Evolutionary conservation across 2,888 invertebrate species (phyloP), one percentile per base, ranked within the genome.

Genomic region (Operophtera brumata): DNA sequence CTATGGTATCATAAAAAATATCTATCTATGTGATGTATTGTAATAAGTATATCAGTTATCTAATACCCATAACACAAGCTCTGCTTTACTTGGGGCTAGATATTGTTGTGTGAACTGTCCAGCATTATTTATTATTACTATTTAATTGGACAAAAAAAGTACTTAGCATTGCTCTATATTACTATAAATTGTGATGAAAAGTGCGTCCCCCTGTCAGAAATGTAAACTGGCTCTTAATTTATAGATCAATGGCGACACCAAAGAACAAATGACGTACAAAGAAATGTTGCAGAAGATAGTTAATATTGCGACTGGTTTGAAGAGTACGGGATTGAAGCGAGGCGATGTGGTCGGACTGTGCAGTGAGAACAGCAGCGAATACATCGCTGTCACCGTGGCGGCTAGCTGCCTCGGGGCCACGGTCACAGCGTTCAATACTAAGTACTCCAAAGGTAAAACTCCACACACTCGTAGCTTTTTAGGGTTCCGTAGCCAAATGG

Each of bases 361-460:
- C 58, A 87, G 91, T 57, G 92, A 92, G 68, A 93, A 92, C 67
- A 78, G 90, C 59, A 55, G 85, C 12, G 91, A 92, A 59, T 92
- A 86, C 70, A 74, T 82, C 41, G 64, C 89, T 28, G 77, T 86
- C 2, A 67, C 91, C 1, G 71, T 91, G n/a, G 91, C 91, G 3
- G 74, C 66, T 74, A 50, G 66, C 13, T 71, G 71, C 37, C 61
- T 63, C 9, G 92, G 92, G 0, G 89, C 84, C 10, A 80, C 90
- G 0, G 78, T 90, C 52, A 91, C 92, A 14, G 90, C 91, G 0
- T 62, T 92, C 37, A 92, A 91, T 70, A 86, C 90, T 7, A 74
- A 82, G 13, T 92, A 92, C 61, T 86, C 90, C 1, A 72, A 82
- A 75, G 80, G 91, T 91, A 73, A 69, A 12, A 26, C n/a, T n/a